Conservation (phyloP, 37 sponge, comb jelly and placozoan species). For the Spongilla lacustris region DNA sequence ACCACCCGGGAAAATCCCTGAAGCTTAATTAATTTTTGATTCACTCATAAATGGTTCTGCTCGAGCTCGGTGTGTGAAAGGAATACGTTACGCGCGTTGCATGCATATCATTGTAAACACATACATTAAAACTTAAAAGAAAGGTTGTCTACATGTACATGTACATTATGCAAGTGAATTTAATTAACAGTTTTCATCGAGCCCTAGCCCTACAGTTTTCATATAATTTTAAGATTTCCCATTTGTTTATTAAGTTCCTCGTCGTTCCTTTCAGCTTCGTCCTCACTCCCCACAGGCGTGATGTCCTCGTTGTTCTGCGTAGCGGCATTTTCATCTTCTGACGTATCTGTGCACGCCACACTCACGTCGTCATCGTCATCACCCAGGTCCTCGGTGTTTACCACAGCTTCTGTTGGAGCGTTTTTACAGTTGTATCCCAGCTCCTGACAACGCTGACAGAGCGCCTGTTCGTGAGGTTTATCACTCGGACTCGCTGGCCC, state of each 20-base stretch:
- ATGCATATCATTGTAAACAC: no score
- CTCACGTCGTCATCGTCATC: not conserved
- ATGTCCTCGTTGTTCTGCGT: not conserved
- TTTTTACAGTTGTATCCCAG: not conserved
- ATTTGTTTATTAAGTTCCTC: not conserved
- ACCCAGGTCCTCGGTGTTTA: not conserved
- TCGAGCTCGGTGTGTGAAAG: no score
- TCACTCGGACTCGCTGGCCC: not conserved
- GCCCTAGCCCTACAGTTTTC: no score
- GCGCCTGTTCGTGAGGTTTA: conserved; percentile 4
- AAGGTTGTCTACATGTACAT: no score
- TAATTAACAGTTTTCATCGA: no score
- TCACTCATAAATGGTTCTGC: no score
- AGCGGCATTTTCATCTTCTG: not conserved
- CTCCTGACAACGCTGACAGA: not conserved
- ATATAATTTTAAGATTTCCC: not conserved
- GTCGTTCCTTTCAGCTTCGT: not conserved
- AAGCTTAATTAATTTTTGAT: no score
- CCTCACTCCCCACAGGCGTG: not conserved
- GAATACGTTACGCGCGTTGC: no score
- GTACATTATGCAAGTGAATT: no score
- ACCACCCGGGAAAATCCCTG: no score
- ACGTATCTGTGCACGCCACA: not conserved
- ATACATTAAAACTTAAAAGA: no score
- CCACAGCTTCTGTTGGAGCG: not conserved